Evolutionary conservation across 2,888 invertebrate species (phyloP), one percentile per base, ranked within the genome.

Genomic region (Fragum sueziense): DNA sequence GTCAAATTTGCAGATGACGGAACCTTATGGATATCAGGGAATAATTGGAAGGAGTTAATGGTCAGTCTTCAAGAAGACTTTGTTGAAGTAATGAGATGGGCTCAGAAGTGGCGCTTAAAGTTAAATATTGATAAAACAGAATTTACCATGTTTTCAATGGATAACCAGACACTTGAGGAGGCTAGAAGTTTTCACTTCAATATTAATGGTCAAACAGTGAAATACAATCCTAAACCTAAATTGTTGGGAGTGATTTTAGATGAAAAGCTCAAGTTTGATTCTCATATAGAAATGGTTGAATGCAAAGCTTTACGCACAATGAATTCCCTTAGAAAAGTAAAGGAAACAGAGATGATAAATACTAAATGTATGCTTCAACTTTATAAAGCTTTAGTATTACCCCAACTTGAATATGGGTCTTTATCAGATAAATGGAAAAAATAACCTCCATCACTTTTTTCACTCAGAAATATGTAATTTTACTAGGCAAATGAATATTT

Each of bases 241-340:
- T 22, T 70, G 31, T 34, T 70, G n/a, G 70, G 57, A 22, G 22
- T 57, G 17, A 34, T 27, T 7, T 29, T 71, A 17, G 71, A 71
- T 71, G 71, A 71, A 29, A 71, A 71, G 29, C n/a, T 71, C 33
- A 71, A 59, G 33, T 71, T 71, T 57, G 71, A 61, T 11, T 20
- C 14, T 9, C 71, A 71, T 47, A 47, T 47, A 9, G 71, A 71
- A 29, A 7, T 2, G 34, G 37, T 70, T 2, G 70, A 70, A 37
- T 29, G 57, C 17, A 70, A 70, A 37, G 54, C 70, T 2, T 33
- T 34, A 14, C n/a, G 57, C 31, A 22, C 70, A 9, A 3, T 70
- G 47, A 33, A 34, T 17, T 57, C 27, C 6, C n/a, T 70, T 11
- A 54, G 70, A 34, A 70, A 57, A 37, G 57, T 70, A 9, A 70